Conservation (phyloP, 2,888 invertebrate species). For the Drosophila lutescens region DNA sequence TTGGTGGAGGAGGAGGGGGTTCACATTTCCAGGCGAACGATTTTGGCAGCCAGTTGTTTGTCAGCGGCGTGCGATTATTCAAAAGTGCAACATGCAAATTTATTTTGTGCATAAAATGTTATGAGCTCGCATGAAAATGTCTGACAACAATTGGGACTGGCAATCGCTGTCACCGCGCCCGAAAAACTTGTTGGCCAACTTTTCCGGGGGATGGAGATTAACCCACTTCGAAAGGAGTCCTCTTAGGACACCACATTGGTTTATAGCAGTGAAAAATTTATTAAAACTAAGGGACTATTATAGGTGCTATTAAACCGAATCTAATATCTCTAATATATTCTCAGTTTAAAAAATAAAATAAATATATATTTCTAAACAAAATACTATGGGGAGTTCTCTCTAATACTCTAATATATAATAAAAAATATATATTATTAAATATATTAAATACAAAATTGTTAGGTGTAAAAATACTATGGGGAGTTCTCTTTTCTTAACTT, state of each 20-base stretch:
- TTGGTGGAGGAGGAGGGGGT: neutral
- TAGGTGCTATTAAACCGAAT: too few relatives aligned
- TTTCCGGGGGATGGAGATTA: neutral
- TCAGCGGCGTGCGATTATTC: conserved; percentile 76
- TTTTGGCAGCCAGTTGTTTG: conserved; percentile 76
- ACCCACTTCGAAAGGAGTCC: neutral
- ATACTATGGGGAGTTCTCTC: too few relatives aligned
- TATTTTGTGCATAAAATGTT: conserved; percentile 78
- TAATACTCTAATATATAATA: too few relatives aligned
- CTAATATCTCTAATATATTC: too few relatives aligned
- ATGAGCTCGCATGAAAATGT: conserved; percentile 79
- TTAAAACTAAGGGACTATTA: too few relatives aligned
- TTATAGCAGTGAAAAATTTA: neutral
- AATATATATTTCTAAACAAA: too few relatives aligned
- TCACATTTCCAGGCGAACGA: conserved; percentile 65
- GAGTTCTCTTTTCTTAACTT: too few relatives aligned
- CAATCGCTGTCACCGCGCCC: conserved; percentile 16
- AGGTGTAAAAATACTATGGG: too few relatives aligned
- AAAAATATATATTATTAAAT: too few relatives aligned
- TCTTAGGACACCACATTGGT: neutral
- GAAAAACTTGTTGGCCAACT: conserved; percentile 56
- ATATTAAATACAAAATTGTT: too few relatives aligned
- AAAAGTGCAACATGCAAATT: conserved; percentile 80
- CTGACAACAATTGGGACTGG: conserved; percentile 73
- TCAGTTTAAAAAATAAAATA: too few relatives aligned